These are phyloP conservation scores for Aurelia coerulea DNA, from an alignment of 30 jellyfish, hydroid and myxozoan genomes.

Conservation along the genomic window DNA sequence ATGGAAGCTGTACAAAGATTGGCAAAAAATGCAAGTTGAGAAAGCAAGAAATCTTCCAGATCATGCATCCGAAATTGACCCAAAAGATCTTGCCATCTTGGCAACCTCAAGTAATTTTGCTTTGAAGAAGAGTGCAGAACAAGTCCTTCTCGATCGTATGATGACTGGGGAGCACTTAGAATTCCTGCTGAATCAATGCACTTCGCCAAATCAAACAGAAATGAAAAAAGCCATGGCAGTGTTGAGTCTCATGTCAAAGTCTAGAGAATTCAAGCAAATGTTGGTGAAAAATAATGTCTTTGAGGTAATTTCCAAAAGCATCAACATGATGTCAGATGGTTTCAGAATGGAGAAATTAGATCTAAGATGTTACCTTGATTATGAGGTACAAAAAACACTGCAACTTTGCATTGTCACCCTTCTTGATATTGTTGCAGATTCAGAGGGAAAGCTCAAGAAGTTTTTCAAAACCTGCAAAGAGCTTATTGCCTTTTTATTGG, in stretches of 20 bases:
- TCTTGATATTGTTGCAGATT: constrained; percentile 57
- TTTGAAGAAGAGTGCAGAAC: constrained; percentile 81
- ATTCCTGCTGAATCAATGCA: constrained; percentile 38
- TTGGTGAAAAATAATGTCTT: constrained; percentile 24
- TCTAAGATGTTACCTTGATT: constrained; percentile 41
- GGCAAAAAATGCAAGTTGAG: constrained; percentile 40
- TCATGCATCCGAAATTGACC: constrained; percentile 38
- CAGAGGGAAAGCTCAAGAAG: constrained; percentile 10
- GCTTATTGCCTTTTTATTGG: constrained; percentile 59
- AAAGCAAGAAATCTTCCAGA: constrained; percentile 72
- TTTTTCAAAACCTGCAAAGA: constrained; percentile 54
- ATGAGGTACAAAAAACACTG: constrained; percentile 57
- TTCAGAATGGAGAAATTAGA: constrained; percentile 59
- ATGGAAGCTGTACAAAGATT: constrained; percentile 60
- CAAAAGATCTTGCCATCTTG: constrained; percentile 62
- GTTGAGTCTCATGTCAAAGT: constrained; percentile 48
- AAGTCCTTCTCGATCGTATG: constrained; percentile 74
- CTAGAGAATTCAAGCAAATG: constrained; percentile 48
- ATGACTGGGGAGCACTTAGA: constrained; percentile 32
- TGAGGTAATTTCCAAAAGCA: constrained; percentile 24
- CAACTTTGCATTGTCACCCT: constrained; percentile 63
- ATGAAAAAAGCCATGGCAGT: constrained; percentile 72
- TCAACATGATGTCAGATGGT: constrained; percentile 64
- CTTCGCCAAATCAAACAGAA: constrained; percentile 24
- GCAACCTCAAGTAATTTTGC: constrained; percentile 55